Percentiles rank a stretch among this genome's conserved stretches.
Conservation (phyloP, 2,888 invertebrate species). For the Clivina fossor region DNA sequence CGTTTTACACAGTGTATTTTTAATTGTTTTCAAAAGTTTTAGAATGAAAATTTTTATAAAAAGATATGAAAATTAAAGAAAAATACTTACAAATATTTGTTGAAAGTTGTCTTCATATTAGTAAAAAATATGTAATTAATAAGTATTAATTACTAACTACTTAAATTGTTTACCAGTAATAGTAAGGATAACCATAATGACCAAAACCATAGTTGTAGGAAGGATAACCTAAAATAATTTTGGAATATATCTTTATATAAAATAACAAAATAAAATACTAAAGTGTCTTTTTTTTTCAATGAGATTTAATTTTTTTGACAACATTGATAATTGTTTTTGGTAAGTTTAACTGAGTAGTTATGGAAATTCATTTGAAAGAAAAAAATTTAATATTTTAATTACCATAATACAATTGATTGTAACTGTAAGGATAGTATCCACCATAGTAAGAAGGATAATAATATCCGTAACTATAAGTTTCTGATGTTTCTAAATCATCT, state of each 20-base stretch:
- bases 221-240: constrained; percentile 1
- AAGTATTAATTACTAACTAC: neutral
- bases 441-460: constrained; percentile 5
- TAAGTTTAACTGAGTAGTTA: too few relatives aligned
- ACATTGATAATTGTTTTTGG: too few relatives aligned
- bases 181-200: constrained; percentile 1
- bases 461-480: constrained; percentile 21
- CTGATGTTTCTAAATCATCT: constrained; percentile 14
- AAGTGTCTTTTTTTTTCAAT: too few relatives aligned
- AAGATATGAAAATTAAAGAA: neutral
- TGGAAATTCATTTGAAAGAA: too few relatives aligned
- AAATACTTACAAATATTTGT: neutral
- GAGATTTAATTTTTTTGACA: too few relatives aligned
- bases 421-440: constrained; percentile 18
- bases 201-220: constrained; percentile 7
- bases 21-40: too few relatives aligned
- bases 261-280: too few relatives aligned
- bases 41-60: neutral
- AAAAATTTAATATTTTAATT: too few relatives aligned
- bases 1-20: too few relatives aligned
- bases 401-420: too few relatives aligned
- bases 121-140: neutral
- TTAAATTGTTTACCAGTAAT: neutral
- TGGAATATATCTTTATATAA: too few relatives aligned
- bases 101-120: neutral